Base-by-base conservation (phyloP, 1,140 invertebrate genomes). In the Cydia pomonella region DNA sequence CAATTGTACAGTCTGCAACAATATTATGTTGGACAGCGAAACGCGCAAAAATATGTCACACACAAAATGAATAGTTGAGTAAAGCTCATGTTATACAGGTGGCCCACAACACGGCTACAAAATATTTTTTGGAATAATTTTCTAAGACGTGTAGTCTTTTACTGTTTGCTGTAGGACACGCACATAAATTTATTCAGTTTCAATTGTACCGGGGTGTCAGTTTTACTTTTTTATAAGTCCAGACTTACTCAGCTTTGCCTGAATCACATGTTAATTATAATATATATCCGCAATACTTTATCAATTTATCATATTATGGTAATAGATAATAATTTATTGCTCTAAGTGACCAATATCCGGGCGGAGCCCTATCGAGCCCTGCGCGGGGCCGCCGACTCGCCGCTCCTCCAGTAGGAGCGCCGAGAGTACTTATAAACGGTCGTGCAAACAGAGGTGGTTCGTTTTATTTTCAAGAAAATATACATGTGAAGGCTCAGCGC, bases 201-300 rank as follows among this genome's bases (percentile, higher is more conserved):
- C 80, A 76, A 75, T 80, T 71, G 66, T 77, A 59, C 79, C 76
- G 74, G 79, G 63, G 64, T 72, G 74, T 74, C 66, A 73, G 27
- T 78, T 80, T 81, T 80, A 81, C 78, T 84, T 80, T 84, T 80
- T 75, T 76, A 64, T 79, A 81, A 73, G 74, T 80, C 75, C 77
- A 77, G 74, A 78, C 72, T 83, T 77, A 81, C 80, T 80, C 78
- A 76, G 76, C 76, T 73, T 41, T 84, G 69, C 84, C 76, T 77
- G 74, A 81, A 82, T 84, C 81, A 80, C 47, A 78, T 83, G 73
- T 82, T 83, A 50, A 82, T 81, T 82, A 80, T 83, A 80, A 79
- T 85, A n/a, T n/a, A n/a, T n/a, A 82, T 83, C 85, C 85, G 83
- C 87, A 88, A 90, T 91, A 85, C 83, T 84, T 84, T 82, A n/a